A percentile compares a stretch with the other conserved stretches of the same genome.
These are phyloP conservation scores for Imbricaverruca yamaguchii DNA, from an alignment of 2,888 invertebrate species.

Conservation along the genomic window DNA sequence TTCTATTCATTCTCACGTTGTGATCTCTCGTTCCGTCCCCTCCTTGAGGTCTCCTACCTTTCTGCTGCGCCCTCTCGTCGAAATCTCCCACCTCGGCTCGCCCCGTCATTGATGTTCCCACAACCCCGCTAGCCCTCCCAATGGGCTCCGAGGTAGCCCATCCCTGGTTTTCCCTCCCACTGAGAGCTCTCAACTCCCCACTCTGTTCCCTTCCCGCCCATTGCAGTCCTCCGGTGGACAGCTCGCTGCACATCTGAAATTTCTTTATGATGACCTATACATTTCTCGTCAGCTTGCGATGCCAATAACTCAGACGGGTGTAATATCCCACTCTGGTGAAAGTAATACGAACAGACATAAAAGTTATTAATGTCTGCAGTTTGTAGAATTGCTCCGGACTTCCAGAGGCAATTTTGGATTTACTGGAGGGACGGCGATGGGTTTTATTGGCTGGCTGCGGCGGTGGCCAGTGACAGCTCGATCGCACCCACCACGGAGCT, in stretches of 20 bases:
- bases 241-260: background rate
- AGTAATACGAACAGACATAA: conserved; percentile 16
- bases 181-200: too few species aligned
- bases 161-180: too few species aligned
- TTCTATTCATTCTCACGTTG: too few species aligned
- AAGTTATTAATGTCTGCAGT: conserved; percentile 13
- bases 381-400: conserved; percentile 7
- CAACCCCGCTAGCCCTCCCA: too few species aligned
- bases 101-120: too few species aligned
- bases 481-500: background rate
- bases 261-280: conserved; percentile 20
- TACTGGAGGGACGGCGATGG: background rate
- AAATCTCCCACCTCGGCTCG: too few species aligned
- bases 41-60: too few species aligned
- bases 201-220: too few species aligned
- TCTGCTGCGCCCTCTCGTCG: too few species aligned
- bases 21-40: too few species aligned
- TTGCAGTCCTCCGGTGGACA: too few species aligned
- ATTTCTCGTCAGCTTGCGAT: conserved; percentile 6
- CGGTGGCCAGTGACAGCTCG: background rate
- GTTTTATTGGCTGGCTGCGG: conserved; percentile 1
- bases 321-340: conserved; percentile 4
- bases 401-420: conserved; percentile 10
- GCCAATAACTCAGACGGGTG: background rate
- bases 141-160: too few species aligned